phyloP scores from a whole-genome alignment of 1,140 invertebrate genomes.

The Drosophila albomicans region DNA sequence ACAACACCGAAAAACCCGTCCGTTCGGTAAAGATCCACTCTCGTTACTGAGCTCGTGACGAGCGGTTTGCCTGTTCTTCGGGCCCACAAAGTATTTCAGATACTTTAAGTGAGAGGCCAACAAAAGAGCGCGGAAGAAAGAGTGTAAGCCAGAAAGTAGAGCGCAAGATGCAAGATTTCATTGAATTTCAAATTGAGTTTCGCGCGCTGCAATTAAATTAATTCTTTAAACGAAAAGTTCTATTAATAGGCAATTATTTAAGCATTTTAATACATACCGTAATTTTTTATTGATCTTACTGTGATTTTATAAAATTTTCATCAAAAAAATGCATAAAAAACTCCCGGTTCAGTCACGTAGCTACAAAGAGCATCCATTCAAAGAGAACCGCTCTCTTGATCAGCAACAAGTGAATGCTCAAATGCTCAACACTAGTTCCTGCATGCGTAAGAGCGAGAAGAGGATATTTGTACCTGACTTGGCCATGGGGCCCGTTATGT shows the following conservation, averaged over 20 bases:
- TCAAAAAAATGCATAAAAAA: too few species aligned
- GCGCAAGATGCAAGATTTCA: conserved; percentile 13
- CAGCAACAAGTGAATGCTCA: conserved; percentile 43
- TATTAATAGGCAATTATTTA: neutral
- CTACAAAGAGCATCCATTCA: neutral
- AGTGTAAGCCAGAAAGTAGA: conserved; percentile 13
- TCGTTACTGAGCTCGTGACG: conserved; percentile 30
- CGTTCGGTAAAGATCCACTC: conserved; percentile 59
- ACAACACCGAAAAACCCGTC: conserved; percentile 50
- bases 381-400: conserved; percentile 5
- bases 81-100: conserved; percentile 24
- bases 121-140: conserved; percentile 7
- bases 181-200: conserved; percentile 21
- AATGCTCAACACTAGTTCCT: neutral
- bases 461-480: conserved; percentile 28
- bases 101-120: conserved; percentile 24
- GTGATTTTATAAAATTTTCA: neutral
- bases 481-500: conserved; percentile 17
- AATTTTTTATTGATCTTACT: too few species aligned
- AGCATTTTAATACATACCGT: too few species aligned
- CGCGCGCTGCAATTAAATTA: conserved; percentile 7
- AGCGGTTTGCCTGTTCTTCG: neutral
- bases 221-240: neutral
- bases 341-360: neutral
- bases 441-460: conserved; percentile 1